A percentile compares a stretch with the other conserved stretches of the same genome.
These are phyloP conservation scores for Meriones psammophilus DNA, from an alignment of 2,797 vertebrate species.

Conservation along the genomic window DNA sequence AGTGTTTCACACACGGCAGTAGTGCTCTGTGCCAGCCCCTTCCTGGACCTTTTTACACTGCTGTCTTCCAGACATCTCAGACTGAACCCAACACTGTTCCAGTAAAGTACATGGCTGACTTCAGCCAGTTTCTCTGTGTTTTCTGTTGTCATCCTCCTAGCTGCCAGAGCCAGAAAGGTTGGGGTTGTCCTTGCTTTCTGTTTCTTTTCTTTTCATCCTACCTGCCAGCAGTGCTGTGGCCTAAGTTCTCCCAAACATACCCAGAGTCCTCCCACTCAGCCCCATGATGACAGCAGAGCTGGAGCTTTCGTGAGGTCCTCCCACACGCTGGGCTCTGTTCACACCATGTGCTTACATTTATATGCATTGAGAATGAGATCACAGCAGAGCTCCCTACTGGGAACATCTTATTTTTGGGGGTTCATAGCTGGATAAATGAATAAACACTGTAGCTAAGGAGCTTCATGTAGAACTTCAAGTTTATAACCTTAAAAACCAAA, in stretches of 20 bases:
- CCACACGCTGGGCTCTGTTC: not conserved
- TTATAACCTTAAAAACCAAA: conserved; percentile 52
- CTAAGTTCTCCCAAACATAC: not conserved
- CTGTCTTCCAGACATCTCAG: not conserved
- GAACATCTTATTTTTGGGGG: not conserved
- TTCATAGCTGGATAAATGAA: not conserved
- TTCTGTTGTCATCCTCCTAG: not conserved
- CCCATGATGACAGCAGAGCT: not conserved
- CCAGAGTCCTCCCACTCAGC: not conserved
- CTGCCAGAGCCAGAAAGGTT: conserved; percentile 23
- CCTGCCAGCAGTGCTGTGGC: not conserved
- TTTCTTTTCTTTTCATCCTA: conserved; percentile 24
- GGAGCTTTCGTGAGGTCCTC: not conserved
- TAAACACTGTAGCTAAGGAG: conserved; percentile 27
- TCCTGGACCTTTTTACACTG: not conserved
- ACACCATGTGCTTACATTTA: not conserved
- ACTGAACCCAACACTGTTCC: not conserved
- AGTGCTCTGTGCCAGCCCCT: not conserved
- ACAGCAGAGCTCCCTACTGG: not conserved
- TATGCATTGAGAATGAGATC: conserved; percentile 25
- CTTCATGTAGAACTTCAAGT: not conserved
- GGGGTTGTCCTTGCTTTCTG: conserved; percentile 43
- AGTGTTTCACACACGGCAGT: not conserved
- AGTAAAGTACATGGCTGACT: not conserved
- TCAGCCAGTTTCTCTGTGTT: conserved; percentile 14